Evolutionary conservation across 2,888 invertebrate genomes (phyloP).

Genomic region (Cryptocheilus praepositus): DNA sequence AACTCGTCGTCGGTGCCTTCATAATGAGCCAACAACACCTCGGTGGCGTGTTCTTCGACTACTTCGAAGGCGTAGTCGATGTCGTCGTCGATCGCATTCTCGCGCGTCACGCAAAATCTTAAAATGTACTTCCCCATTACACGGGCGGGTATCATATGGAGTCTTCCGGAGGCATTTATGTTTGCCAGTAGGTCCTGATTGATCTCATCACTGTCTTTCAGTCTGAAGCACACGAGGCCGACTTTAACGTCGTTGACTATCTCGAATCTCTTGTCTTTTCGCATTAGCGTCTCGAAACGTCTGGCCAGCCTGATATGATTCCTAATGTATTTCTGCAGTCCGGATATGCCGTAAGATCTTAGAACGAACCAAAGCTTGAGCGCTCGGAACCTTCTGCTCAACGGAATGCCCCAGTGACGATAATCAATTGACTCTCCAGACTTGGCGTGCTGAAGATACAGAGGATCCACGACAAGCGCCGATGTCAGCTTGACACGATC

Average conservation of each 20-base stretch:
- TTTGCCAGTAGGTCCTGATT: constrained; percentile 86
- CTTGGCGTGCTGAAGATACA: constrained; percentile 90
- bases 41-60: constrained; percentile 79
- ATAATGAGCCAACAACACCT: constrained; percentile 75
- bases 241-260: constrained; percentile 85
- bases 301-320: constrained; percentile 88
- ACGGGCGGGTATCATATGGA: constrained; percentile 91
- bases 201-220: constrained; percentile 82
- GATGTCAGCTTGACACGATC: constrained; percentile 86
- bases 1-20: constrained; percentile 73
- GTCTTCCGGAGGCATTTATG: constrained; percentile 88
- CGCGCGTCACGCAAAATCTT: constrained; percentile 88
- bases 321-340: constrained; percentile 89
- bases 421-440: constrained; percentile 83
- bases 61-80: constrained; percentile 82
- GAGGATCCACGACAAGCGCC: constrained; percentile 90
- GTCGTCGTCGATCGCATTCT: constrained; percentile 85
- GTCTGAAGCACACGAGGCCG: constrained; percentile 87
- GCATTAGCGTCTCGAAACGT: constrained; percentile 83
- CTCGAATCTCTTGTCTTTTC: constrained; percentile 84
- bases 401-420: constrained; percentile 91
- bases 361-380: constrained; percentile 93
- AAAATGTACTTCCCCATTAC: constrained; percentile 85
- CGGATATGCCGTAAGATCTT: constrained; percentile 87
- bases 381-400: constrained; percentile 89